Base-by-base conservation (phyloP, 2,113 vertebrate genomes). In the Takifugu flavidus region DNA sequence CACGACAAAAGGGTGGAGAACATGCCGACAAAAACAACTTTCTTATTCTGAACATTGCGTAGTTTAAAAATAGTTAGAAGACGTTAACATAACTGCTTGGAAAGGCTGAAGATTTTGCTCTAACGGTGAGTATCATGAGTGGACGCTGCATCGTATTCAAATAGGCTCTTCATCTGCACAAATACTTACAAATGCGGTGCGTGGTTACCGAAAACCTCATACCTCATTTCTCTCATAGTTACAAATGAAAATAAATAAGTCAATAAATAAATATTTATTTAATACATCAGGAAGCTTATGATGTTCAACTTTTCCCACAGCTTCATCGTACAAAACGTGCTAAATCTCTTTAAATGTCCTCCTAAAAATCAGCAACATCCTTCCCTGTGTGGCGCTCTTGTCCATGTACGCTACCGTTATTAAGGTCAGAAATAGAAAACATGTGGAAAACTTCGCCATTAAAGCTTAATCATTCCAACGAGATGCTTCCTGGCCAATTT, bases 181-280 rank as follows among this genome's bases (percentile, higher is more conserved):
- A 62, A 75, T 66, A 78, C 59, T 68, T 71, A 77, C 10, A 84
- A 82, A 80, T 56, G 70, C 78, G 75, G 70, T 59, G 34, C 66
- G 71, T 53, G 59, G 55, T 70, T 71, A 68, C 56, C 70, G 77
- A 83, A 82, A 20, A 62, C 71, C 73, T 74, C 53, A 72, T 72
- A 65, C 20, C 20, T 20, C 20, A 59, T 68, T 31, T 31, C 7
- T 31, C 50, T 69, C 47, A 34, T 56, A 77, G 77, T 59, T 82
- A 85, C 49, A 80, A 78, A 79, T 42, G 47, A 79, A 82, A 84
- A 84, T 78, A 89, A 87, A 88, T 87, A 85, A 77, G 57, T 87
- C 62, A 86, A 87, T 84, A 87, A 84, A 89, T 78, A 88, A 80
- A 80, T 68, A 13, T 59, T 61, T 53, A 15, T 49, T 52, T 67